phyloP scores from a whole-genome alignment of 1,140 invertebrate genomes.

The Caenorhabditis tropicalis region DNA sequence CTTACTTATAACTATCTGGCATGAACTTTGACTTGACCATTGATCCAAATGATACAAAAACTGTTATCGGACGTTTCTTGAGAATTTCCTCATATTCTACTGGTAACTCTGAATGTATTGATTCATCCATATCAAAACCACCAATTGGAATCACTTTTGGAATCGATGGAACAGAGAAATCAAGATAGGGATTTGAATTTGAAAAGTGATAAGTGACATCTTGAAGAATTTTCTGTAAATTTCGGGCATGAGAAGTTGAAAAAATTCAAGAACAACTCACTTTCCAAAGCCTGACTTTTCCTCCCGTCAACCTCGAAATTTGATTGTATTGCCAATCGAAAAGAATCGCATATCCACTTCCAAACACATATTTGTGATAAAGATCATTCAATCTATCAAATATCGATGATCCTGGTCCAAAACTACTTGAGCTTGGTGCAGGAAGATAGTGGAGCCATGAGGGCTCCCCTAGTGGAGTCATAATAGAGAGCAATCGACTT shows the following conservation, averaged over 20 bases:
- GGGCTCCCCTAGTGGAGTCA: background rate
- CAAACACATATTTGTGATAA: constrained; percentile 6
- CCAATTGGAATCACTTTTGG: constrained; percentile 1
- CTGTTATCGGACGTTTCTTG: constrained; percentile 48
- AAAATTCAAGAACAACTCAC: no score
- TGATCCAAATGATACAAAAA: constrained; percentile 58
- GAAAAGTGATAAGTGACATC: background rate
- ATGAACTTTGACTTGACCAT: constrained; percentile 52
- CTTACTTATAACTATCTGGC: constrained; percentile 51
- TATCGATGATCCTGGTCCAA: background rate
- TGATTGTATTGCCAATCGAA: constrained; percentile 22
- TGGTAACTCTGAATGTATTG: background rate
- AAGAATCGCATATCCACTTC: background rate
- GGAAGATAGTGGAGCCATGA: constrained; percentile 1
- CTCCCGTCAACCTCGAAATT: background rate
- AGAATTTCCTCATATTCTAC: constrained; percentile 42
- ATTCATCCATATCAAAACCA: constrained; percentile 2
- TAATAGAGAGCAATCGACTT: background rate
- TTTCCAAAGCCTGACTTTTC: constrained; percentile 3
- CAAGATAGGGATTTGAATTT: constrained; percentile 14
- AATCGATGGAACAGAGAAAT: background rate
- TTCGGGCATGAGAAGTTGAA: no score
- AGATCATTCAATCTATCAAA: constrained; percentile 10
- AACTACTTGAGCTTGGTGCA: background rate
- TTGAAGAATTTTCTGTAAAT: background rate